phyloP scores from a whole-genome alignment of 2,888 invertebrate genomes.

The Nesidiocoris tenuis region DNA sequence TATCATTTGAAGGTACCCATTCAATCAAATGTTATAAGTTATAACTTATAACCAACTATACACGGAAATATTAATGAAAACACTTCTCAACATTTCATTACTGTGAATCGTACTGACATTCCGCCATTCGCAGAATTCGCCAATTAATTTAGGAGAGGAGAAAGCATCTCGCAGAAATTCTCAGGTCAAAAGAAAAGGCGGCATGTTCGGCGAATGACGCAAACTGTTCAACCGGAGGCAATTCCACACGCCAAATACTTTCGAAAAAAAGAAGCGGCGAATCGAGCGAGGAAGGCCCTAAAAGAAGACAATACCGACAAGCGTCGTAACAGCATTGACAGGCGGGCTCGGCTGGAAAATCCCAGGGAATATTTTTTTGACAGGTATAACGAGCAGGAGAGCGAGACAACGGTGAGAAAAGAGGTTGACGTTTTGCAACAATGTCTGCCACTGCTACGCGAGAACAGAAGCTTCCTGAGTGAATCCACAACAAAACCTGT shows the following conservation, averaged over 20 bases:
- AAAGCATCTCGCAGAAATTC: too few relatives aligned
- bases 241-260: background rate
- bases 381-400: background rate
- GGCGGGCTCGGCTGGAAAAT: background rate
- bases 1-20: too few relatives aligned
- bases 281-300: background rate
- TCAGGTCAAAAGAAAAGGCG: background rate
- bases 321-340: background rate
- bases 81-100: too few relatives aligned
- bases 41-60: too few relatives aligned
- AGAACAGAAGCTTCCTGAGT: too few relatives aligned
- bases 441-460: background rate
- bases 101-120: too few relatives aligned
- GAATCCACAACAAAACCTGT: too few relatives aligned
- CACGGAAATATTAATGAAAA: too few relatives aligned
- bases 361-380: background rate
- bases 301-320: background rate
- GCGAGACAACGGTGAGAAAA: background rate
- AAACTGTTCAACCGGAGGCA: background rate
- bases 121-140: too few relatives aligned
- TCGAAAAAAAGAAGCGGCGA: background rate
- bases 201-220: background rate
- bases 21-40: too few relatives aligned
- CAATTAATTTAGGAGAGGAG: too few relatives aligned
- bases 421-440: background rate